phyloP scores from a whole-genome alignment of 2,888 invertebrate genomes.

The Andricus curvator region DNA sequence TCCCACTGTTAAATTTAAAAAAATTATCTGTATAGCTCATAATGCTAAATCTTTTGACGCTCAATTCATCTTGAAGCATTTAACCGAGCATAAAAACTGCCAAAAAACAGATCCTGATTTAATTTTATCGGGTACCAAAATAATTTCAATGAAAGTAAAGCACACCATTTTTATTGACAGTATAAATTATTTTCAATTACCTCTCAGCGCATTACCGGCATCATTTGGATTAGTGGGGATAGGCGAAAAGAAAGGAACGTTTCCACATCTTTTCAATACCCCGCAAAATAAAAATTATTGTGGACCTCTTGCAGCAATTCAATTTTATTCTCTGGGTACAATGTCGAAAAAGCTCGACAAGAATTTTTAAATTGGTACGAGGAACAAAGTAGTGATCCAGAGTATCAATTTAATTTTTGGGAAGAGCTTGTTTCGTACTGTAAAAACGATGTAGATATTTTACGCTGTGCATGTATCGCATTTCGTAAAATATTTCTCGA shows the following conservation, averaged over 20 bases:
- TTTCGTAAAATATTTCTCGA: too few relatives aligned
- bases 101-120: too few relatives aligned
- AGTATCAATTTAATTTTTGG: slow-evolving; percentile 53
- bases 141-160: not conserved
- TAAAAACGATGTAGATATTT: slow-evolving; percentile 52
- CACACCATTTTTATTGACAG: not conserved
- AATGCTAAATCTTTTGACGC: too few relatives aligned
- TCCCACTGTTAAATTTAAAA: not conserved
- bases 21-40: not conserved
- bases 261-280: slow-evolving; percentile 59
- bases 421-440: slow-evolving; percentile 58
- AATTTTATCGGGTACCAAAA: not conserved
- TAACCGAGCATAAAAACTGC: too few relatives aligned
- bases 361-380: slow-evolving; percentile 52
- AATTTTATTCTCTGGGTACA: slow-evolving; percentile 45
- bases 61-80: too few relatives aligned
- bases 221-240: not conserved
- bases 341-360: slow-evolving; percentile 36
- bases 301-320: slow-evolving; percentile 48
- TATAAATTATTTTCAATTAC: not conserved
- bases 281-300: slow-evolving; percentile 52
- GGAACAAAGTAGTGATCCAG: slow-evolving; percentile 6
- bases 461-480: too few relatives aligned
- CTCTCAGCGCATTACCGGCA: too few relatives aligned
- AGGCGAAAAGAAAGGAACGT: slow-evolving; percentile 50